Evolutionary conservation across 2,113 vertebrate genomes (phyloP), one percentile per base, ranked within the genome.

Genomic region (Myrmophylax atrothorax): DNA sequence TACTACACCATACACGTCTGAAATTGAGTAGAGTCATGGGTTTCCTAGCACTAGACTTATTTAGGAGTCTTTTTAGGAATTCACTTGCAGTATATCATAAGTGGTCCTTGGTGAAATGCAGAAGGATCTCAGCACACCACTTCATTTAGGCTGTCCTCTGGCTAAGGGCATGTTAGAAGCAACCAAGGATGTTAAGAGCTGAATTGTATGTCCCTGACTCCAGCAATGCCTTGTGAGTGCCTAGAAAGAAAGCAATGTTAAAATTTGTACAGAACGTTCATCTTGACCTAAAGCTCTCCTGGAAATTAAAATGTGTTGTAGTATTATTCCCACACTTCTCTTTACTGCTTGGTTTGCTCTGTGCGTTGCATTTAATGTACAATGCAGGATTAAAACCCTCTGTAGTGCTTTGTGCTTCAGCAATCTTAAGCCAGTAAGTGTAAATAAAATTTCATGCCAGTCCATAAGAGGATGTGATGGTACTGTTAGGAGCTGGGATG

Each of bases 401-500:
- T 96, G 79, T 53, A 91, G 63, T 86, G 58, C 72, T 97, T 97
- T 94, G 93, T 96, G 89, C 94, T 95, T 96, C 85, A 94, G 55
- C 9, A 38, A 93, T 83, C 90, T 89, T 94, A n/a, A 96, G 68
- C 83, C 93, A 82, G 37, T 94, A 95, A 96, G 35, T 33, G 55
- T 87, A 91, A 97, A 98, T 97, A 97, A 96, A 97, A 95, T 95
- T 96, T 96, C 86, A 63, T 92, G 63, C 96, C 93, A 96, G 94
- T 90, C 86, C 50, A 6, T 93, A 85, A 78, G 74, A 87, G 87
- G 77, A 66, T 92, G 89, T 75, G 64, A 95, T 86, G 74, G 84
- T 70, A 60, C 78, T 95, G 89, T 79, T 83, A 96, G 80, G 73
- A 87, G 60, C 24, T 6, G 89, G 67, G 53, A 78, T 68, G 81